Evolutionary conservation across 23 tunicate species (phyloP), one percentile per base, ranked within the genome.

Genomic region (Oikopleura vanhoeffeni): DNA sequence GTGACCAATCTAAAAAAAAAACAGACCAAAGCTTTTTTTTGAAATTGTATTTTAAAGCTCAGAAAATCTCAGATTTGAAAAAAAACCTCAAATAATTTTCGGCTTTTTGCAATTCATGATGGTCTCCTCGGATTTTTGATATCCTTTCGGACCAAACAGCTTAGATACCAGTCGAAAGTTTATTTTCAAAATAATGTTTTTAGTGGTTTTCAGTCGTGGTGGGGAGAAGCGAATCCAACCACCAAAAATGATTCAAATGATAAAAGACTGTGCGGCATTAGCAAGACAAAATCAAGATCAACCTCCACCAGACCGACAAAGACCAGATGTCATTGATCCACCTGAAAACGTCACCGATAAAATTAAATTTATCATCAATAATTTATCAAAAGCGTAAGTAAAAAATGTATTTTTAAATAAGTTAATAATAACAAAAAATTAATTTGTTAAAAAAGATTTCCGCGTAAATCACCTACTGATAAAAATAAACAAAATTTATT

Each of bases 241-340:
- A 28, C 79, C 34, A 30, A 71, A 71, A 71, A 71, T 71, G 27
- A 13, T 13, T 2, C 2, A 71, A 13, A 13, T 71, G 27, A 71
- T 71, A 4, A 71, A 71, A 30, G 79, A 71, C 3, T 71, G 79
- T 30, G 79, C 79, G 57, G 98, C 98, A 41, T 90, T 88, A 41
- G 99, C 96, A 76, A n/a, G n/a, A n/a, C n/a, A n/a, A n/a, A n/a
- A 87, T 90, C 84, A 92, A 92, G 86, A 92, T 92, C 83, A 93
- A 94, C 87, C 90, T 91, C 0, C 87, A 0, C 88, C 90, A 40
- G 89, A 91, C 40, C 94, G 91, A 4, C 91, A 94, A 86, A 88
- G 83, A 28, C 91, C 95, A 0, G 96, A 95, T 42, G 91, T 95
- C 1, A 92, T 89, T 1, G 89, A 88, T 76, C 99, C 99, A 41